Evolutionary conservation across 2,797 vertebrate species (phyloP).

Genomic region (Rhodeus uyekii): DNA sequence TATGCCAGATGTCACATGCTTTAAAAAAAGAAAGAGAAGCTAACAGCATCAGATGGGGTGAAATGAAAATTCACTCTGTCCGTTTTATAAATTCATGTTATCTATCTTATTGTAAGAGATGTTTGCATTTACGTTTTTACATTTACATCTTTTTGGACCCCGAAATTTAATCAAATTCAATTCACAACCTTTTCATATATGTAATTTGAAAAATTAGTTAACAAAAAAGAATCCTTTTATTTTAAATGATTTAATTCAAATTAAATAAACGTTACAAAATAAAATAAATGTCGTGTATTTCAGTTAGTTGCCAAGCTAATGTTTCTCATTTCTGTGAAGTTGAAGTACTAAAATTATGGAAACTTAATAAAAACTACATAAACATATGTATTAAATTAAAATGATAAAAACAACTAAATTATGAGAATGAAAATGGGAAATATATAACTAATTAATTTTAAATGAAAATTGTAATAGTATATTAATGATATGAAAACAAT

Average conservation of each 20-base stretch:
- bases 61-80: background rate
- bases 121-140: too few relatives aligned
- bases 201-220: too few relatives aligned
- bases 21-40: too few relatives aligned
- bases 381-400: background rate
- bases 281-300: background rate
- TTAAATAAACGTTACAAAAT: background rate
- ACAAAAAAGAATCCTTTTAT: too few relatives aligned
- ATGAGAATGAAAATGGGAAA: background rate
- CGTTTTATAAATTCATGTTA: background rate
- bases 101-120: background rate
- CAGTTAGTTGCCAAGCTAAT: background rate
- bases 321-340: background rate
- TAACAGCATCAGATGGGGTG: too few relatives aligned
- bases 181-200: too few relatives aligned
- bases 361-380: background rate
- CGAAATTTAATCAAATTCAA: too few relatives aligned
- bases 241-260: background rate
- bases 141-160: too few relatives aligned
- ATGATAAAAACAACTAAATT: background rate
- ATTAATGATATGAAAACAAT: background rate
- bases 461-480: background rate
- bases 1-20: background rate
- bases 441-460: background rate
- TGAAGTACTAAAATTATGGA: background rate